Evolutionary conservation across 92 coral and sea anemone species (phyloP).

Genomic region (Umimayanthus kanabou): DNA sequence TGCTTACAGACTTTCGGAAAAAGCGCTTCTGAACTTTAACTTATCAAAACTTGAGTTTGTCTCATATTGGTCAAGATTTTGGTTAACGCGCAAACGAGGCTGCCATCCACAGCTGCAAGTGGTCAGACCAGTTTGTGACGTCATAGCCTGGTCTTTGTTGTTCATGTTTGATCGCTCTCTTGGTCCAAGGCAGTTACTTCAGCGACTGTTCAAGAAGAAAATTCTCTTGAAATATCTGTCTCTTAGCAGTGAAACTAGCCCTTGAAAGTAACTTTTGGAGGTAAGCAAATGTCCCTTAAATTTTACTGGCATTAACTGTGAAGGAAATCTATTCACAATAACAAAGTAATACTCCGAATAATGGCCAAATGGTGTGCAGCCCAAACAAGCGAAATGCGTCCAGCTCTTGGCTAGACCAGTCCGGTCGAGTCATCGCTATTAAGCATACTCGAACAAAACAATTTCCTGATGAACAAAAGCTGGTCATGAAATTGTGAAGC

Average conservation of each 20-base stretch:
- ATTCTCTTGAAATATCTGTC: constrained; percentile 4
- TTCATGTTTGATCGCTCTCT: constrained; percentile 3
- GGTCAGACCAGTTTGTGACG: constrained; percentile 50
- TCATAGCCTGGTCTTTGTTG: constrained; percentile 46
- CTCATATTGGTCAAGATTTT: no score
- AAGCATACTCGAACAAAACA: constrained; percentile 21
- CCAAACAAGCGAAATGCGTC: constrained; percentile 29
- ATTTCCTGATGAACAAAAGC: constrained; percentile 26
- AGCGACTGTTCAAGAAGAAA: neutral
- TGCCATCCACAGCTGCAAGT: constrained; percentile 17
- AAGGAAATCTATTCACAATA: neutral
- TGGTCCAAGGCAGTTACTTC: constrained; percentile 24
- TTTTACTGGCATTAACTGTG: neutral
- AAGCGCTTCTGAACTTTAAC: no score
- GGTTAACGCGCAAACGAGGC: constrained; percentile 32
- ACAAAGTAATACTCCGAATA: neutral
- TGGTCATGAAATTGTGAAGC: neutral
- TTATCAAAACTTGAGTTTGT: no score
- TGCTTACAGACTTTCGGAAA: no score
- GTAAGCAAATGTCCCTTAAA: neutral
- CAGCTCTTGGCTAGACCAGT: constrained; percentile 42
- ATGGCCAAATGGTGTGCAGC: constrained; percentile 1
- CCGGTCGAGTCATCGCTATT: constrained; percentile 19
- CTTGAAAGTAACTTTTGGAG: constrained; percentile 21
- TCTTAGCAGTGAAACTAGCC: neutral